A percentile compares a stretch with the other conserved stretches of the same genome.
These are phyloP conservation scores for Pardalotus punctatus DNA, from an alignment of 2,113 vertebrate genomes.

Conservation along the genomic window DNA sequence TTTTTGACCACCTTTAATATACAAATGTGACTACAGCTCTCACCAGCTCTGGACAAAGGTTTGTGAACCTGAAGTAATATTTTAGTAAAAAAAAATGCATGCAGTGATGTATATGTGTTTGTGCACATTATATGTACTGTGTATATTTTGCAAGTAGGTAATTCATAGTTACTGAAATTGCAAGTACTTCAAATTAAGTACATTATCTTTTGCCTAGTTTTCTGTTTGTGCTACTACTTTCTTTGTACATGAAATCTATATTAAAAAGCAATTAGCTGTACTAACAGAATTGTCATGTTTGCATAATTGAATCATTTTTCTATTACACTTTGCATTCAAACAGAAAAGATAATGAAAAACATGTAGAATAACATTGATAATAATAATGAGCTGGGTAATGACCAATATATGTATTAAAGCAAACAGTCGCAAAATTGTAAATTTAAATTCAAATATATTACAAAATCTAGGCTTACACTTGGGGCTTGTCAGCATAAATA, in stretches of 20 bases:
- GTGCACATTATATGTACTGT: background rate
- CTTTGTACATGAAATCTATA: background rate
- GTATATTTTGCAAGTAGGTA: background rate
- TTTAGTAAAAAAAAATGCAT: background rate
- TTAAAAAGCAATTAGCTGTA: background rate
- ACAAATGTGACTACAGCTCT: background rate
- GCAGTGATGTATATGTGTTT: background rate
- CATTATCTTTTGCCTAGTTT: background rate
- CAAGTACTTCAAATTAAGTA: background rate
- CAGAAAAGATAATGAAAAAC: background rate
- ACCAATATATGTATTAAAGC: background rate
- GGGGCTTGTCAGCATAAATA: background rate
- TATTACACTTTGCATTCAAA: background rate
- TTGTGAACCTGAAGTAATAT: background rate
- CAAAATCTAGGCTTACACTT: background rate
- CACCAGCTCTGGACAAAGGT: background rate
- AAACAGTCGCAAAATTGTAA: background rate
- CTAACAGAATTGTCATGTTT: background rate
- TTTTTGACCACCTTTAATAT: background rate
- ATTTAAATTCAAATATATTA: background rate
- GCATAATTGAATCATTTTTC: background rate
- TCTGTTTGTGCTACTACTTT: background rate
- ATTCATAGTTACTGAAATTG: background rate
- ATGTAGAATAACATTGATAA: background rate
- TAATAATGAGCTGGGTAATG: background rate